Evolutionary conservation across 2,888 invertebrate species (phyloP), one percentile per base, ranked within the genome.

Genomic region (Leptinotarsa peninsularis): DNA sequence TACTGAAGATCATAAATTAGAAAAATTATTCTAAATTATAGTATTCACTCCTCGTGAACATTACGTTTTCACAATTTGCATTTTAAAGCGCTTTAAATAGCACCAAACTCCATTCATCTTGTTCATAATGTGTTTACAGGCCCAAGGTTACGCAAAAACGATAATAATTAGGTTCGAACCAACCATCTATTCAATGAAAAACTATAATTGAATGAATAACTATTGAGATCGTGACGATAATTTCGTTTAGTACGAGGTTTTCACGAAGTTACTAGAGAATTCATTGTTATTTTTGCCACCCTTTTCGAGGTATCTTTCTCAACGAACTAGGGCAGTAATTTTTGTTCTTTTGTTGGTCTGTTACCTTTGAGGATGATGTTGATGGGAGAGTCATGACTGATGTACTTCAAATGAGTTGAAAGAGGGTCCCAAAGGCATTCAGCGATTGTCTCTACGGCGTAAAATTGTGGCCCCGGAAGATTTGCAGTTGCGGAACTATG

Each of bases 51-150:
- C 4, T 21, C 17, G 58, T 58, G 14, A 58, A 58, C 21, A 58
- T 15, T 58, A 23, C 15, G 23, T 58, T 58, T 58, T 4, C 58
- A 58, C 58, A 14, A 58, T 58, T 58, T 58, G 58, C 58, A 58
- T 58, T 10, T 58, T 23, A 4, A 58, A 23, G 23, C 14, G 23
- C 58, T 58, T 18, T 58, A 27, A 18, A 23, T 5, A 58, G 27
- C 58, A 58, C 15, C 58, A 58, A 58, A 58, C 14, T 23, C 58
- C 58, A 58, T 58, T 58, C 58, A 58, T 58, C 23, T 58, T 58
- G 15, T 4, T 58, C 14, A 58, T 58, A 58, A 23, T 58, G 21
- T 23, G 14, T 58, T 14, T 14, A 15, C 21, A 58, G 3, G 4
- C 58, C 13, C 23, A 58, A 58, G 58, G 58, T 23, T 23, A 27